These are phyloP conservation scores for Mesocricetus auratus DNA, from an alignment of 2,113 vertebrate genomes.

Conservation along the genomic window DNA sequence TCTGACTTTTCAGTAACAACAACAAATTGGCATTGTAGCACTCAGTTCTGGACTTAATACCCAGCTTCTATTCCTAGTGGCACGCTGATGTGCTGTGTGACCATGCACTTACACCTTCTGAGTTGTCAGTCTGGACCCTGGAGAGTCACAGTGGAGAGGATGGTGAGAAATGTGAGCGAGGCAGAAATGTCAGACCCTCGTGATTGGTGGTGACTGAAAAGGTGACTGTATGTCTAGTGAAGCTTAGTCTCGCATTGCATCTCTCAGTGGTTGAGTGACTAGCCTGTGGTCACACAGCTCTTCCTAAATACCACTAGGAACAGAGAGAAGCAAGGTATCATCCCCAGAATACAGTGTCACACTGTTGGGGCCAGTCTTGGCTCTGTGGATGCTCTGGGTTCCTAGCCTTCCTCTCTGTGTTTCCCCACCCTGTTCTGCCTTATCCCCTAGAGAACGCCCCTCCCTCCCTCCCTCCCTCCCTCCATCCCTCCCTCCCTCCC, in stretches of 20 bases:
- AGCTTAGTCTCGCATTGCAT: neutral
- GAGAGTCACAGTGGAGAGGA: neutral
- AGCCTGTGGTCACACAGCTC: conserved; percentile 41
- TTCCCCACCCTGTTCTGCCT: neutral
- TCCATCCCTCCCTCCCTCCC: neutral
- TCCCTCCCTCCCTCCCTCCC: neutral
- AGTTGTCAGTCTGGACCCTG: neutral
- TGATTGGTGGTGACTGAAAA: neutral
- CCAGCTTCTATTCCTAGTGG: neutral
- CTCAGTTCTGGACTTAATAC: neutral
- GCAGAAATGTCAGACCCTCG: neutral
- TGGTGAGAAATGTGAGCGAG: neutral
- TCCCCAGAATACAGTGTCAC: neutral
- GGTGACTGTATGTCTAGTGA: neutral
- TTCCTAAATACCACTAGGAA: neutral
- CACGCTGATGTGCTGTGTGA: neutral
- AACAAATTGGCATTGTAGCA: neutral
- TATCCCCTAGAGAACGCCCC: no score
- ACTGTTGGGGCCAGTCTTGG: neutral
- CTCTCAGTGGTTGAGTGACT: conserved; percentile 48
- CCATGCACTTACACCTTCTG: neutral
- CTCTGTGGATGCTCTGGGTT: neutral
- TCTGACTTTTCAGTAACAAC: conserved; percentile 9
- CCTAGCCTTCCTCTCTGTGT: neutral
- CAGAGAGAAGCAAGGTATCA: neutral